phyloP scores from a whole-genome alignment of 2,888 invertebrate genomes.

The Drosophila trichaetosa region DNA sequence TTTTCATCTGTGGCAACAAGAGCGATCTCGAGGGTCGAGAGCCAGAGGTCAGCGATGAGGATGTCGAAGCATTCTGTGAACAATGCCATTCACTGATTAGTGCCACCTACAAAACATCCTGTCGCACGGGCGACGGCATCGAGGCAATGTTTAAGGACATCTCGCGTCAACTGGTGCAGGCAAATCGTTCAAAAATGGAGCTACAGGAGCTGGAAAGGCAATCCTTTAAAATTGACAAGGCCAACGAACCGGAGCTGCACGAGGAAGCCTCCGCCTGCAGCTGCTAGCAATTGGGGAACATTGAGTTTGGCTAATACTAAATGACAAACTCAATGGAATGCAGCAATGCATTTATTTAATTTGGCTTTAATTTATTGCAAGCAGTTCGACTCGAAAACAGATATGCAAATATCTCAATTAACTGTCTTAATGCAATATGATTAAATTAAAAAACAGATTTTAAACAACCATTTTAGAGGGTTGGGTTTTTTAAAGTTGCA shows the following conservation, averaged over 20 bases:
- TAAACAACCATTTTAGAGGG: background rate
- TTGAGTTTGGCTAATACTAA: constrained; percentile 80
- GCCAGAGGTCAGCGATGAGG: constrained; percentile 92
- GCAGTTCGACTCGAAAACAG: background rate
- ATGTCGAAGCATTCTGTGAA: constrained; percentile 95
- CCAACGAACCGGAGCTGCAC: constrained; percentile 85
- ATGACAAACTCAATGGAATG: constrained; percentile 61
- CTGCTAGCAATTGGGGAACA: constrained; percentile 84
- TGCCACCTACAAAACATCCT: constrained; percentile 95
- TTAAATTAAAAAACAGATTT: background rate
- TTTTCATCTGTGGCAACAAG: constrained; percentile 97
- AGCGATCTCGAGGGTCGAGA: constrained; percentile 90
- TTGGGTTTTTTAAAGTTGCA: background rate
- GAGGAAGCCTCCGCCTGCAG: constrained; percentile 82
- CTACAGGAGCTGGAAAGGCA: constrained; percentile 91
- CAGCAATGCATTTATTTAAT: constrained; percentile 45
- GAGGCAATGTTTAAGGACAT: constrained; percentile 97
- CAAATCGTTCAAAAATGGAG: constrained; percentile 93
- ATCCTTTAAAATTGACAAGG: constrained; percentile 90
- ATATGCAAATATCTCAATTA: background rate
- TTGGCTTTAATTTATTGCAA: constrained; percentile 52
- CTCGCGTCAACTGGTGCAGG: constrained; percentile 91
- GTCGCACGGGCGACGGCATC: constrained; percentile 93
- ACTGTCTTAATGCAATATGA: background rate
- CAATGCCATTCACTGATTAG: constrained; percentile 96